A percentile compares a stretch with the other conserved stretches of the same genome.
These are phyloP conservation scores for Melipona bicolor DNA, from an alignment of 2,888 invertebrate species.

Conservation along the genomic window DNA sequence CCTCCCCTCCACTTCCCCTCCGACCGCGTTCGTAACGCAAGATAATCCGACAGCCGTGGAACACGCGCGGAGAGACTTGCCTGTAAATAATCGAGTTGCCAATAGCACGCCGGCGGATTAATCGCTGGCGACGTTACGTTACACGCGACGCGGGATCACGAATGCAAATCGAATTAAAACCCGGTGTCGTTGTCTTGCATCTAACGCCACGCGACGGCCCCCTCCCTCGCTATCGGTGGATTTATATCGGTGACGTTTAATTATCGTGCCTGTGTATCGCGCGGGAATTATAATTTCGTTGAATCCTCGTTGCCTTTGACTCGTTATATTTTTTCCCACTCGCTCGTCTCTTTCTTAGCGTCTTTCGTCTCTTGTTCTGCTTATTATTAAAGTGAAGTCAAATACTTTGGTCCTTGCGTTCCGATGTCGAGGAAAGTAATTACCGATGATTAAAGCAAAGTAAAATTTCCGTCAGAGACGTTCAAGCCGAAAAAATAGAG, in stretches of 20 bases:
- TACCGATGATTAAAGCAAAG: no score
- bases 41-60: conserved; percentile 43
- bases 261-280: not conserved
- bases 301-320: not conserved
- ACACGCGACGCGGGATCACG: conserved; percentile 35
- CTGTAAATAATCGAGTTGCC: conserved; percentile 56
- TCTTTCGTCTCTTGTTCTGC: no score
- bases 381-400: no score
- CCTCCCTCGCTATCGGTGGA: not conserved
- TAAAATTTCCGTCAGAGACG: no score
- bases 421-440: no score
- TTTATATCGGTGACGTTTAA: conserved; percentile 14
- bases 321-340: not conserved
- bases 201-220: not conserved
- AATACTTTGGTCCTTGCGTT: no score
- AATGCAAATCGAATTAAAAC: conserved; percentile 36
- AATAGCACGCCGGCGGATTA: conserved; percentile 45
- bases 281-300: not conserved
- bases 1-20: no score
- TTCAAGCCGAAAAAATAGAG: no score
- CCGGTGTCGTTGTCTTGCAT: not conserved
- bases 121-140: conserved; percentile 29
- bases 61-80: conserved; percentile 26
- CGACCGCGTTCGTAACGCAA: conserved; percentile 43
- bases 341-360: not conserved